These are phyloP conservation scores for Diorhabda carinulata DNA, from an alignment of 1,140 invertebrate species.

Conservation along the genomic window DNA sequence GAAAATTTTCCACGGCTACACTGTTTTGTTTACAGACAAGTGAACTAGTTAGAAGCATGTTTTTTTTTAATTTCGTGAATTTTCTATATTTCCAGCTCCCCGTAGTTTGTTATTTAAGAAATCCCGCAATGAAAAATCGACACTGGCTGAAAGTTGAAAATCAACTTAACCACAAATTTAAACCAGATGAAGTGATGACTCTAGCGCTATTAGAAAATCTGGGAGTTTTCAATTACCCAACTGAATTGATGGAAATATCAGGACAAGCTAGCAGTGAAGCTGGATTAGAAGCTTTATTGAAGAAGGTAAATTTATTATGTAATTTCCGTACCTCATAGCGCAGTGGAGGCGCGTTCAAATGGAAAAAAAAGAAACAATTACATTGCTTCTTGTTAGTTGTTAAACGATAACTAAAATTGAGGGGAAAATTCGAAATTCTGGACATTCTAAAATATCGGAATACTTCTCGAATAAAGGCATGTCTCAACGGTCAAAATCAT, in stretches of 20 bases:
- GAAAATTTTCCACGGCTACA: too few relatives aligned
- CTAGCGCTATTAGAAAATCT: slow-evolving; percentile 66
- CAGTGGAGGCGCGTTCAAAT: too few relatives aligned
- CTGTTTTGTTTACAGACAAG: too few relatives aligned
- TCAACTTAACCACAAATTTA: slow-evolving; percentile 67
- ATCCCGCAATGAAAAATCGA: slow-evolving; percentile 66
- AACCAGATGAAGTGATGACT: slow-evolving; percentile 62
- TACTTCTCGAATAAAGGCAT: too few relatives aligned
- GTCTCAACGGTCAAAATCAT: too few relatives aligned
- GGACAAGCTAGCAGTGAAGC: slow-evolving; percentile 81
- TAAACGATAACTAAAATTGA: too few relatives aligned
- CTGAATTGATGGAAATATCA: slow-evolving; percentile 78
- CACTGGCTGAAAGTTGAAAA: slow-evolving; percentile 82
- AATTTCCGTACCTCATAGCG: not conserved
- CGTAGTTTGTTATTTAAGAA: slow-evolving; percentile 69
- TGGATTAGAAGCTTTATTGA: slow-evolving; percentile 70
- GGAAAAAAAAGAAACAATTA: too few relatives aligned
- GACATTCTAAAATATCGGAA: too few relatives aligned
- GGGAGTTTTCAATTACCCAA: slow-evolving; percentile 64
- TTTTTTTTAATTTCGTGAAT: slow-evolving; percentile 13
- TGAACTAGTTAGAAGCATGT: not conserved
- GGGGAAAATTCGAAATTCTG: too few relatives aligned
- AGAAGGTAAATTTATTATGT: slow-evolving; percentile 56
- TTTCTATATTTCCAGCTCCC: slow-evolving; percentile 54
- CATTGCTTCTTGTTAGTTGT: too few relatives aligned